Base-by-base conservation (phyloP, 2,113 vertebrate genomes). In the Canis aureus region DNA sequence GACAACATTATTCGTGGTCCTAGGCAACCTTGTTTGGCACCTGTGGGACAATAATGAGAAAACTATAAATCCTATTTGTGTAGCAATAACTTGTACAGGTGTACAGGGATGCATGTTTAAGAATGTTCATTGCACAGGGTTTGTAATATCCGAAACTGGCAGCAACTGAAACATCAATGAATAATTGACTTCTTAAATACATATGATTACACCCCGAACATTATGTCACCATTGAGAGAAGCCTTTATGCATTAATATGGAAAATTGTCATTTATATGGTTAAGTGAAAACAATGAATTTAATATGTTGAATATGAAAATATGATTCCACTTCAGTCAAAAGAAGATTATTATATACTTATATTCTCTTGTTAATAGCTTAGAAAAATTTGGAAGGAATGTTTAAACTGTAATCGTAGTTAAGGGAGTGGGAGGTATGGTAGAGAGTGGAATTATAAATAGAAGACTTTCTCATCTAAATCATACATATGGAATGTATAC, bases 241-340 rank as follows among this genome's bases (percentile, higher is more conserved):
- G 60, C n/a, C 51, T 43, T 0, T 74, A 29, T 69, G 5, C 43
- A 29, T 22, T 59, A 35, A 69, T 53, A 64, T 64, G 64, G n/a
- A 19, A 93, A 86, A 23, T 74, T 83, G 91, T 13, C 20, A 64
- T 62, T 35, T 60, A 53, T 59, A 22, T 84, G 27, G 6, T 43
- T 94, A 90, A 67, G 43, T 66, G 51, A 67, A 79, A 96, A 79
- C 57, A 73, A 87, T 19, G 57, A 62, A 74, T 78, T 96, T 74
- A 43, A 43, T 94, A 67, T 60, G n/a, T 51, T 7, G 93, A 78
- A 11, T 71, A 29, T 74, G 49, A 85, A 95, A 15, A 7, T 57
- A 57, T 49, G 13, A 85, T 89, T 91, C 43, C 3, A 93, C 53
- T 97, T 94, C 53, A 74, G 25, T 80, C 92, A 73, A 92, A 89